phyloP scores from a whole-genome alignment of 2,113 vertebrate species.

The Toxotes jaculatrix region DNA sequence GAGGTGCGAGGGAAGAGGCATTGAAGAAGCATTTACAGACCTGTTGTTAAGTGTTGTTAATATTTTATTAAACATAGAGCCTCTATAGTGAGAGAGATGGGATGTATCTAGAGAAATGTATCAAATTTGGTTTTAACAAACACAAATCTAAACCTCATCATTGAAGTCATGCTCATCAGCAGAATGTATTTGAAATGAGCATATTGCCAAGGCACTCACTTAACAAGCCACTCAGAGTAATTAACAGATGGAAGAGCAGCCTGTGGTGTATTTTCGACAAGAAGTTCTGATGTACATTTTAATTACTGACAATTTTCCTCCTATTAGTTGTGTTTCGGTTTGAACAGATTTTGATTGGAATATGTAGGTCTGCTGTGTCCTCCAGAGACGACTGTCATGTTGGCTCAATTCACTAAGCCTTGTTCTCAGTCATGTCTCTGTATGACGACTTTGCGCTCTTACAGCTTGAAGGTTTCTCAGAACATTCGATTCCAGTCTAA shows the following conservation, averaged over 20 bases:
- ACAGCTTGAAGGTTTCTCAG: background rate
- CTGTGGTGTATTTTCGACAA: conserved; percentile 69
- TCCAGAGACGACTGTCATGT: conserved; percentile 37
- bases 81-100: background rate
- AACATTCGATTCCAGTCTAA: background rate
- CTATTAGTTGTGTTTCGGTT: conserved; percentile 57
- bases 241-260: conserved; percentile 76
- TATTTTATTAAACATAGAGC: background rate
- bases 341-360: conserved; percentile 56
- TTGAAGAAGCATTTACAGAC: background rate
- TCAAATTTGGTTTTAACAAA: conserved; percentile 31
- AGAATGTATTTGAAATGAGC: conserved; percentile 58
- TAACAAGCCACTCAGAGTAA: conserved; percentile 70
- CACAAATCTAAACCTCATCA: conserved; percentile 48
- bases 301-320: conserved; percentile 71
- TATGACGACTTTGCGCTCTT: background rate
- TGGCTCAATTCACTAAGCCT: conserved; percentile 23
- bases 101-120: background rate
- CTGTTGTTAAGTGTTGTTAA: background rate
- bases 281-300: conserved; percentile 73
- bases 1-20: too few relatives aligned
- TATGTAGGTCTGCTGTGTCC: conserved; percentile 56
- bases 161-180: conserved; percentile 51
- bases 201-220: conserved; percentile 48
- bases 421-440: conserved; percentile 3